phyloP scores from a whole-genome alignment of 1,140 invertebrate species.

The Drosophila aff. region DNA sequence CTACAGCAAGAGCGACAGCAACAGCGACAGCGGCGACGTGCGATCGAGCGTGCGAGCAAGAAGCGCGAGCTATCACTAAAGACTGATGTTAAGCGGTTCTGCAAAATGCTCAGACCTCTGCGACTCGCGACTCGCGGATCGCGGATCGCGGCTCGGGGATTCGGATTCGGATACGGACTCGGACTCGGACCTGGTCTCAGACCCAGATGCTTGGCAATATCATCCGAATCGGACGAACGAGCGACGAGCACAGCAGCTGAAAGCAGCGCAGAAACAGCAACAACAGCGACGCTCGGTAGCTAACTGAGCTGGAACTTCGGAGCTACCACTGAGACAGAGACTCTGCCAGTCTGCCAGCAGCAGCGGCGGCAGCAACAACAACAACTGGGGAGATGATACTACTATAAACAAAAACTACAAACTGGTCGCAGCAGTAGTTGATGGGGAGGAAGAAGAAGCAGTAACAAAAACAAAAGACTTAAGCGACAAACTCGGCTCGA shows the following conservation, averaged over 20 bases:
- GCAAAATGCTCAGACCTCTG: constrained; percentile 75
- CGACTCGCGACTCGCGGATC: constrained; percentile 46
- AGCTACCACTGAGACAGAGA: constrained; percentile 40
- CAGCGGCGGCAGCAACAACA: constrained; percentile 33
- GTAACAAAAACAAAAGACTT: constrained; percentile 67
- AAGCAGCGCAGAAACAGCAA: constrained; percentile 36
- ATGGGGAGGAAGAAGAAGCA: constrained; percentile 24
- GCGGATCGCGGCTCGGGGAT: constrained; percentile 1
- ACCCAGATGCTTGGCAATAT: constrained; percentile 67
- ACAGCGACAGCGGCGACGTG: constrained; percentile 65
- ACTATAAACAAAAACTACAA: constrained; percentile 80
- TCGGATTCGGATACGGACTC: background rate
- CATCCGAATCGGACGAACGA: constrained; percentile 49
- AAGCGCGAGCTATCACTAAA: constrained; percentile 85
- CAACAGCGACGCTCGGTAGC: constrained; percentile 41
- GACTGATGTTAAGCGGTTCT: constrained; percentile 85
- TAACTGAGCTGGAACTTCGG: constrained; percentile 42
- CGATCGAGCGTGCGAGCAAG: constrained; percentile 83
- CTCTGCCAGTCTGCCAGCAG: constrained; percentile 25
- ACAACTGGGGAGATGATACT: constrained; percentile 55
- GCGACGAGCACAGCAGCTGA: constrained; percentile 43
- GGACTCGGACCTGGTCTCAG: constrained; percentile 2
- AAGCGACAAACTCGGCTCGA: constrained; percentile 53
- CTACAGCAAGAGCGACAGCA: constrained; percentile 26
- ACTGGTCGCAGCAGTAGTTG: constrained; percentile 58